Percentiles rank a stretch among this genome's conserved stretches.
These are phyloP conservation scores for Esox lucius DNA, from an alignment of 2,797 vertebrate species.

Conservation along the genomic window DNA sequence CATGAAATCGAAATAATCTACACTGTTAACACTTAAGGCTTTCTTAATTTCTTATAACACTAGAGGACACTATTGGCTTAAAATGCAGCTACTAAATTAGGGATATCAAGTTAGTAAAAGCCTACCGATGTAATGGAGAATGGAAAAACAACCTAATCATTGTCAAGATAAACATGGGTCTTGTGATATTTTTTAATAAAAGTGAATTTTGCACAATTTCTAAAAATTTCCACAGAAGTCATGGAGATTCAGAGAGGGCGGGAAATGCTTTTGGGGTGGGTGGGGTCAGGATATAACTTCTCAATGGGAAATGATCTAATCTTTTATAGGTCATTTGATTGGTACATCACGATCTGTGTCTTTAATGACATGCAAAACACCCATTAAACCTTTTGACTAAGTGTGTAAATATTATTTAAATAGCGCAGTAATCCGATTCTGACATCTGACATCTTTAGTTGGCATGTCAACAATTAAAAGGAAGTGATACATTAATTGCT, in stretches of 20 bases:
- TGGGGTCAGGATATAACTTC: neutral
- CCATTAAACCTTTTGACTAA: too few species aligned
- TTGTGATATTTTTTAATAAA: too few species aligned
- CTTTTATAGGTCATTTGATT: too few species aligned
- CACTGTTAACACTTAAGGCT: too few species aligned
- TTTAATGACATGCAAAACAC: too few species aligned
- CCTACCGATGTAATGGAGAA: neutral
- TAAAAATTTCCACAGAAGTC: too few species aligned
- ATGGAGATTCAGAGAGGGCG: too few species aligned
- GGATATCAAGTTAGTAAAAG: neutral
- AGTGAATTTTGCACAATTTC: too few species aligned
- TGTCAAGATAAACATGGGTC: too few species aligned
- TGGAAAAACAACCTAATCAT: neutral
- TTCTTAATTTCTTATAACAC: conserved; percentile 6
- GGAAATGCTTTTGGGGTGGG: neutral
- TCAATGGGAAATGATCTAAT: neutral
- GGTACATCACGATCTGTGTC: too few species aligned
- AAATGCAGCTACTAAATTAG: neutral
- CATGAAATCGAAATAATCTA: too few species aligned
- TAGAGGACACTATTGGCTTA: conserved; percentile 20
- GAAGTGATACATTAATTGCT: neutral
- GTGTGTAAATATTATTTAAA: neutral
- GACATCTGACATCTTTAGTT: neutral
- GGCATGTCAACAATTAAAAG: neutral
- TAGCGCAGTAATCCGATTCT: neutral